These are phyloP conservation scores for Charanyca ferruginea DNA, from an alignment of 2,888 invertebrate genomes.

Conservation along the genomic window DNA sequence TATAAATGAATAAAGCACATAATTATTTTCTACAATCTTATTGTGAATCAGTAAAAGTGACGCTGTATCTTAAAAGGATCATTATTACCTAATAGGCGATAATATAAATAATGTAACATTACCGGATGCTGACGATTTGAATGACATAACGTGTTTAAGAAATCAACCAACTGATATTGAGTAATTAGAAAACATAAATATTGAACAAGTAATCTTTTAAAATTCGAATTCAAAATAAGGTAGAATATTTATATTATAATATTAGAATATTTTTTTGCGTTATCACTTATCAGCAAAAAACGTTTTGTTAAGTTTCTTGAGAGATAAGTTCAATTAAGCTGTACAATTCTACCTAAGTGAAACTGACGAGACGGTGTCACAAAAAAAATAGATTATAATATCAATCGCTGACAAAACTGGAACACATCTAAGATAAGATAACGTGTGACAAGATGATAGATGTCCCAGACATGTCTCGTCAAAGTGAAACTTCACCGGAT, in stretches of 20 bases:
- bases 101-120: conserved; percentile 63
- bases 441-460: conserved; percentile 53
- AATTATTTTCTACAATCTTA: conserved; percentile 57
- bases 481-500: conserved; percentile 37
- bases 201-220: conserved; percentile 30
- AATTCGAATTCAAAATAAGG: conserved; percentile 5
- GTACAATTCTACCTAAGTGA: conserved; percentile 1
- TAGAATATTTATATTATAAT: no score
- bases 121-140: conserved; percentile 56
- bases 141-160: conserved; percentile 56
- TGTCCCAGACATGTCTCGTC: conserved; percentile 26
- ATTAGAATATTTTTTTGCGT: no score
- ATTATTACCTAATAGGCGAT: conserved; percentile 64
- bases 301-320: conserved; percentile 7
- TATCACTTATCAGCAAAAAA: neutral
- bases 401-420: conserved; percentile 37
- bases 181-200: conserved; percentile 49
- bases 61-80: conserved; percentile 71
- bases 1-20: conserved; percentile 47
- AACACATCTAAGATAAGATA: conserved; percentile 58
- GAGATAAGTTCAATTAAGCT: neutral
- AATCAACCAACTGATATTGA: conserved; percentile 39
- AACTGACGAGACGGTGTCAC: conserved; percentile 14
- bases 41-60: conserved; percentile 60
- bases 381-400: conserved; percentile 32